phyloP scores from a whole-genome alignment of 2,888 invertebrate genomes.

The Diaprepes abbreviatus region DNA sequence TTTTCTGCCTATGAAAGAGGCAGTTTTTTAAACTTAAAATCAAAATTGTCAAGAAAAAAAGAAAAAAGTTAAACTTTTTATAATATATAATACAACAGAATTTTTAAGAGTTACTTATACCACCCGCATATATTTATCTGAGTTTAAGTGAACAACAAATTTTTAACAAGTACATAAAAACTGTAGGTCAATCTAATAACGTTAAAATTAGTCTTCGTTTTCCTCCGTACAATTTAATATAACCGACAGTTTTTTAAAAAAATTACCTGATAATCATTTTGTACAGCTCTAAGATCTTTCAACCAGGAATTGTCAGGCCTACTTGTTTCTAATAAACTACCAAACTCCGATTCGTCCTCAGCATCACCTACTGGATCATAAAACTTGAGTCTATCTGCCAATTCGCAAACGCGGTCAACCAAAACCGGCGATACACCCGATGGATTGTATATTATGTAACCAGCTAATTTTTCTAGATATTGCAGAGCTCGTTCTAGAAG shows the following conservation, averaged over 20 bases:
- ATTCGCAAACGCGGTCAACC: conserved; percentile 69
- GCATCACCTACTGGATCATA: conserved; percentile 64
- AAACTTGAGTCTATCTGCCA: conserved; percentile 66
- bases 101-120: too few relatives aligned
- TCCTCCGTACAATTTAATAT: too few relatives aligned
- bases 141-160: too few relatives aligned
- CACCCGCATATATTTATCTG: too few relatives aligned
- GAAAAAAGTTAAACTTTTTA: too few relatives aligned
- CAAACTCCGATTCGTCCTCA: conserved; percentile 61
- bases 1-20: too few relatives aligned
- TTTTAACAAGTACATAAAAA: too few relatives aligned
- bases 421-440: conserved; percentile 69
- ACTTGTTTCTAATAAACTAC: conserved; percentile 58
- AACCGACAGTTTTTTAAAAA: background rate
- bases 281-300: conserved; percentile 66
- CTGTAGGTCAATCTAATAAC: too few relatives aligned
- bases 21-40: too few relatives aligned
- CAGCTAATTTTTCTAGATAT: conserved; percentile 86
- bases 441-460: conserved; percentile 75
- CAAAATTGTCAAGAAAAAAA: too few relatives aligned
- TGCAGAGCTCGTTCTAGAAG: conserved; percentile 83
- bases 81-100: too few relatives aligned
- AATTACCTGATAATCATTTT: conserved; percentile 35
- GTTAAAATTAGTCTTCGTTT: too few relatives aligned
- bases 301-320: conserved; percentile 74